Base-by-base conservation (phyloP, 2,113 vertebrate genomes). In the Muscicapa adusta region DNA sequence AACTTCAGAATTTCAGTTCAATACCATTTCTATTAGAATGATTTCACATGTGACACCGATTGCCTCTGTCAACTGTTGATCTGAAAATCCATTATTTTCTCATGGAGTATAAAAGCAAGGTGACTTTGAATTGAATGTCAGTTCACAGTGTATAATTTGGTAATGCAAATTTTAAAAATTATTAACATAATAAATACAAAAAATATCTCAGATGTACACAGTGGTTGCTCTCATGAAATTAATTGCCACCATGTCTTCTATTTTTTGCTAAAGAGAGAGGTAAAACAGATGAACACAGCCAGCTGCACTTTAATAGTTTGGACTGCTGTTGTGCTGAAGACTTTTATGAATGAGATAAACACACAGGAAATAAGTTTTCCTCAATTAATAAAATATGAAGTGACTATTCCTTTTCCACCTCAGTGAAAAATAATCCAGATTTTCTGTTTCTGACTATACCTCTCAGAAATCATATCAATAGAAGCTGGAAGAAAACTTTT, bases 21-120 rank as follows among this genome's bases (percentile, higher is more conserved):
- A 57, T 88, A 53, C 2, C 5, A 71, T 68, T 92, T 63, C 48
- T 85, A 24, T 67, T 62, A 50, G 57, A 78, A 51, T 28, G 10
- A 28, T 45, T 84, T 76, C 45, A 20, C 3, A 1, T 20, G 40
- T 45, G 25, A 54, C 83, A 48, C 18, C 0, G 0, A 26, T 42
- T 66, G 47, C 38, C 18, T 73, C 56, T 91, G 24, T 14, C 51
- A 71, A 29, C 26, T 65, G 65, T 38, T 70, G 8, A 67, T 89
- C 34, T 60, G 43, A 89, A 92, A 92, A 65, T 77, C 60, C 12
- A 18, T 72, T 0, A 53, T 70, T 83, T 80, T 80, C n/a, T 91
- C 19, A 20, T 10, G 10, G 17, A 40, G 10, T 53, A n/a, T 40
- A 38, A 81, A 85, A 87, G 58, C 25, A 76, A 28, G 58, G 5